Evolutionary conservation across 2,888 invertebrate species (phyloP), one percentile per base, ranked within the genome.

Genomic region (Melanostoma mellinum): DNA sequence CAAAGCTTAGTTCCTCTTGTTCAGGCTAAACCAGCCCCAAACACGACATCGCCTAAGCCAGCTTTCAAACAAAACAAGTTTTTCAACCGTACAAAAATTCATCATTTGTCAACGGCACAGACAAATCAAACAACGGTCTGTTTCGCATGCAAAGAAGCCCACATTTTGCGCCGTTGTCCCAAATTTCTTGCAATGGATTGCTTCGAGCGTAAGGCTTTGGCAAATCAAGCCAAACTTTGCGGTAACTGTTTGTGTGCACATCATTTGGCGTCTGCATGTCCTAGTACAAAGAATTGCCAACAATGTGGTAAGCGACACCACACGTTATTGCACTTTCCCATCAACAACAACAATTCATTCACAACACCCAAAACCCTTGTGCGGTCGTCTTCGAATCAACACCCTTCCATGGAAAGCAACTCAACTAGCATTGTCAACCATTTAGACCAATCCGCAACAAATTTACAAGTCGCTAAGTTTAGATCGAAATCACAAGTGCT

Each of bases 251-350:
- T 55, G 38, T 55, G 55, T 20, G 38, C 36, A 38, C 10, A 55
- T 55, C 55, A 55, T 55, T 1, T 55, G 36, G 10, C 38, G 8
- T 55, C 55, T 8, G 35, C 55, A 6, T 55, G 55, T 55, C 9
- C 38, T 38, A 55, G 55, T 9, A 10, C 32, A 35, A 55, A 38
- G 38, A 55, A 55, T 55, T 55, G 55, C 20, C 55, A 55, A 55
- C 55, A 55, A 55, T 55, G 55, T 38, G 55, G 55, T 55, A 55
- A 55, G n/a, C 55, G 55, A 6, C 55, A 55, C 38, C 55, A 55
- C 55, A 55, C 36, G 0, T 55, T 55, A 55, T 55, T 55, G 10
- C 55, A 55, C 8, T 55, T 55, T 20, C 55, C 55, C 36, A 55
- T 6, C 36, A 55, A 36, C 55, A 36, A 55, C 55, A 50, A 50